A percentile compares a stretch with the other conserved stretches of the same genome.
phyloP scores from a whole-genome alignment of 2,113 vertebrate species.

The Sturnus vulgaris region DNA sequence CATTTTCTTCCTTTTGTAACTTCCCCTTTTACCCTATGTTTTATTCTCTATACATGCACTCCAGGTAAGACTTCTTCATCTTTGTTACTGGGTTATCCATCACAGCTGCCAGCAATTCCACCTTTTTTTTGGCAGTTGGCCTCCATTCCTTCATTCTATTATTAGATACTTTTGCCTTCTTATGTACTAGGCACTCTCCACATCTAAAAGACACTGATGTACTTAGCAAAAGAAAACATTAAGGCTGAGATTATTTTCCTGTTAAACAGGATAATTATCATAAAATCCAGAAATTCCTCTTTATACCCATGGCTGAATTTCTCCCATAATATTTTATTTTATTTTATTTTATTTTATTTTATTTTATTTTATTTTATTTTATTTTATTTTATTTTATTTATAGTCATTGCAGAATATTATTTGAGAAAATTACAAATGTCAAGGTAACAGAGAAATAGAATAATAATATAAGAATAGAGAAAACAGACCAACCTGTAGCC shows the following conservation, averaged over 20 bases:
- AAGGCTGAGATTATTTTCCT: background rate
- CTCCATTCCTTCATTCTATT: background rate
- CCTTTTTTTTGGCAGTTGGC: background rate
- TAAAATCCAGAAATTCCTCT: background rate
- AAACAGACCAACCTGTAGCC: background rate
- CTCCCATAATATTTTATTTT: background rate
- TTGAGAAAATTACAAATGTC: background rate
- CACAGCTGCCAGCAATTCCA: slow-evolving; percentile 14
- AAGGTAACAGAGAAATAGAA: background rate
- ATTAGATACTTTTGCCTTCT: slow-evolving; percentile 2
- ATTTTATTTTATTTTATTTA: too few species aligned
- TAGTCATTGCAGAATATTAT: background rate
- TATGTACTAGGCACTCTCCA: background rate
- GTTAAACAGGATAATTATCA: background rate
- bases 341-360: too few species aligned
- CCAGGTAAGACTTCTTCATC: slow-evolving; percentile 42
- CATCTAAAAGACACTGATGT: background rate
- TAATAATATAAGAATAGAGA: background rate
- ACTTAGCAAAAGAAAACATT: background rate
- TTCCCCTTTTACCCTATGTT: slow-evolving; percentile 1
- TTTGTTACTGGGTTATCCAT: slow-evolving; percentile 57
- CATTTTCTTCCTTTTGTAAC: background rate
- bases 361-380: too few species aligned
- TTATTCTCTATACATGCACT: background rate
- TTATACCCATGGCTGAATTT: background rate